phyloP scores from a whole-genome alignment of 2,888 invertebrate species.

The Crioceris asparagi region DNA sequence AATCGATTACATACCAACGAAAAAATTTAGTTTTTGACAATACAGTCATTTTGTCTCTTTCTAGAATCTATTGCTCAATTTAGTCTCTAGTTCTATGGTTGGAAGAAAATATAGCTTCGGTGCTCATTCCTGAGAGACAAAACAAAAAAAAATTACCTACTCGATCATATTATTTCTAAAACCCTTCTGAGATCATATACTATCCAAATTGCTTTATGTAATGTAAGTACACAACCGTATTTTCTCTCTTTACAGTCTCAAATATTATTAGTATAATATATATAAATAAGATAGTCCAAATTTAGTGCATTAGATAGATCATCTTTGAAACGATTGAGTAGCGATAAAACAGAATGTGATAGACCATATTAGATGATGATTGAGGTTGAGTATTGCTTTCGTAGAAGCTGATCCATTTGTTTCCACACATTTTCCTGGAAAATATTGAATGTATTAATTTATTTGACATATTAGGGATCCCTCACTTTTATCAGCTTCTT shows the following conservation, averaged over 20 bases:
- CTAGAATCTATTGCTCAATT: too few relatives aligned
- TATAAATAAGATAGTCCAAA: conserved; percentile 23
- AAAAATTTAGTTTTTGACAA: too few relatives aligned
- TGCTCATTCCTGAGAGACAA: too few relatives aligned
- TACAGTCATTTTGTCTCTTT: too few relatives aligned
- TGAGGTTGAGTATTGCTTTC: conserved; percentile 11
- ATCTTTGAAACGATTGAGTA: conserved; percentile 24
- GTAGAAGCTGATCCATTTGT: conserved; percentile 34
- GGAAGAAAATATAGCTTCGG: too few relatives aligned
- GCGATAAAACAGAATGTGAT: conserved; percentile 8
- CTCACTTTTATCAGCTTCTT: too few relatives aligned
- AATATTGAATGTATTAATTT: conserved; percentile 14
- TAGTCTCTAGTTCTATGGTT: too few relatives aligned
- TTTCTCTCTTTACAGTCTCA: conserved; percentile 29
- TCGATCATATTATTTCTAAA: conserved; percentile 1
- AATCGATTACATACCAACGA: too few relatives aligned
- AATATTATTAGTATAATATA: too few relatives aligned
- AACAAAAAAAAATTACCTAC: too few relatives aligned
- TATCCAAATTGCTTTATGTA: conserved; percentile 12
- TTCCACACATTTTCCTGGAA: conserved; percentile 55
- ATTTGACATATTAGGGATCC: background rate
- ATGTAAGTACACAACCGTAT: conserved; percentile 28
- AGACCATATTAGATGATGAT: conserved; percentile 7
- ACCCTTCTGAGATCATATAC: conserved; percentile 10
- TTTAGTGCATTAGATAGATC: conserved; percentile 25